Conservation (phyloP, 2,888 invertebrate species). For the Lypha dubia region DNA sequence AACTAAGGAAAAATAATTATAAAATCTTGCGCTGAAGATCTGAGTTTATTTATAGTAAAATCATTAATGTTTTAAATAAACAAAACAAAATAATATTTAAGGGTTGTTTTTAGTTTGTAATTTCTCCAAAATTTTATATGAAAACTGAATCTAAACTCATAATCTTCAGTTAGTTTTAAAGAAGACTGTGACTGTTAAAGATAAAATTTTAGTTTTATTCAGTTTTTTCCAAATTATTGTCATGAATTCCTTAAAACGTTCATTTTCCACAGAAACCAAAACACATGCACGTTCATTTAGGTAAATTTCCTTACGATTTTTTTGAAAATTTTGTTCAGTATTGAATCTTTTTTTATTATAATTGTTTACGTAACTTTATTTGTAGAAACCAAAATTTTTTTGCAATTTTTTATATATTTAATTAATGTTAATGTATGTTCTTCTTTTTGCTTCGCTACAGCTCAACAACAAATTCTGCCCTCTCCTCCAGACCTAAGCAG, state of each 20-base stretch:
- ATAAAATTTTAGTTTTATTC: background rate
- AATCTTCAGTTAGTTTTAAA: background rate
- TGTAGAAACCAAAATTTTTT: slow-evolving; percentile 11
- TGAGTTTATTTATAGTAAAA: too few relatives aligned
- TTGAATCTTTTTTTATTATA: slow-evolving; percentile 9
- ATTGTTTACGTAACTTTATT: slow-evolving; percentile 6
- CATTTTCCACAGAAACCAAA: slow-evolving; percentile 74
- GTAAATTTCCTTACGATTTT: background rate
- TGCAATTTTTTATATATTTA: slow-evolving; percentile 20
- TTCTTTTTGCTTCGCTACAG: slow-evolving; percentile 76
- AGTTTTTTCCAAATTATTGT: slow-evolving; percentile 4
- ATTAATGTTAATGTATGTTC: slow-evolving; percentile 18
- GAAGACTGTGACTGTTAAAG: background rate
- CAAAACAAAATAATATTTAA: too few relatives aligned
- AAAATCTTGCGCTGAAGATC: too few relatives aligned
- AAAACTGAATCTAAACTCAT: background rate
- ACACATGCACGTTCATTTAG: slow-evolving; percentile 54
- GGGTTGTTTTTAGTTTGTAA: too few relatives aligned
- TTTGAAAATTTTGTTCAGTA: background rate
- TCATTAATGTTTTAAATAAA: too few relatives aligned
- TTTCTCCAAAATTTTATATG: too few relatives aligned
- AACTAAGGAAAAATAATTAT: too few relatives aligned
- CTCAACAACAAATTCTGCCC: slow-evolving; percentile 83
- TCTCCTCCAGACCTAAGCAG: slow-evolving; percentile 82
- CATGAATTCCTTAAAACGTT: slow-evolving; percentile 73